Conservation (phyloP, 35 echinoderm and acorn worm species). For the Heliocidaris erythrogramma region DNA sequence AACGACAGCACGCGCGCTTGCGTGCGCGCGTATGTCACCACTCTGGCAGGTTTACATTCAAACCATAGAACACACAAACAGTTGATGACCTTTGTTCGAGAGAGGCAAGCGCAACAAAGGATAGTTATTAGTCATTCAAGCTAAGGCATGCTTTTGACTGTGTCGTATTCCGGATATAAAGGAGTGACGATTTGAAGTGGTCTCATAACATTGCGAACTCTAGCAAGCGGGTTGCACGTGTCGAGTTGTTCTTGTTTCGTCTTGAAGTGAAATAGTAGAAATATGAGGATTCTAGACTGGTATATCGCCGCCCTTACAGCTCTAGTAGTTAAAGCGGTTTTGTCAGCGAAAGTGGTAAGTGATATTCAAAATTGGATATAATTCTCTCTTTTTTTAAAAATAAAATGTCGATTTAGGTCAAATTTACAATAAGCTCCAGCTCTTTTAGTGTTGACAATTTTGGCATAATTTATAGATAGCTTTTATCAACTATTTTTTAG, state of each 20-base stretch:
- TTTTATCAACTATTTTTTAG: no score
- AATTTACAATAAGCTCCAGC: no score
- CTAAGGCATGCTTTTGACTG: not conserved
- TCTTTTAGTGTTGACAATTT: no score
- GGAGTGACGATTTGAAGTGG: not conserved
- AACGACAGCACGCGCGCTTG: not conserved
- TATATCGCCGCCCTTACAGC: not conserved
- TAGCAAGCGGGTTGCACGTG: not conserved
- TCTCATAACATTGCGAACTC: not conserved
- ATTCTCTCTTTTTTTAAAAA: no score
- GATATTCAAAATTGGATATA: not conserved
- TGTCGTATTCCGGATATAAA: not conserved
- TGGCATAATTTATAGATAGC: no score
- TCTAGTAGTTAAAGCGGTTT: not conserved
- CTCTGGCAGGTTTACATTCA: not conserved
- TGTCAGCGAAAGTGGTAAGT: constrained; percentile 2
- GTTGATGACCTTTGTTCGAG: no score
- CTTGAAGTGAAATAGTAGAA: not conserved
- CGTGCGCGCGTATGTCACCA: not conserved
- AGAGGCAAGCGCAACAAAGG: not conserved
- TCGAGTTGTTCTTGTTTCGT: not conserved
- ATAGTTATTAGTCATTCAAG: not conserved
- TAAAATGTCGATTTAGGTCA: no score
- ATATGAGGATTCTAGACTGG: not conserved
- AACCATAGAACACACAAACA: not conserved